A percentile compares a stretch with the other conserved stretches of the same genome.
Evolutionary conservation across 2,888 invertebrate species (phyloP).

Genomic region (Danaus chrysippus): DNA sequence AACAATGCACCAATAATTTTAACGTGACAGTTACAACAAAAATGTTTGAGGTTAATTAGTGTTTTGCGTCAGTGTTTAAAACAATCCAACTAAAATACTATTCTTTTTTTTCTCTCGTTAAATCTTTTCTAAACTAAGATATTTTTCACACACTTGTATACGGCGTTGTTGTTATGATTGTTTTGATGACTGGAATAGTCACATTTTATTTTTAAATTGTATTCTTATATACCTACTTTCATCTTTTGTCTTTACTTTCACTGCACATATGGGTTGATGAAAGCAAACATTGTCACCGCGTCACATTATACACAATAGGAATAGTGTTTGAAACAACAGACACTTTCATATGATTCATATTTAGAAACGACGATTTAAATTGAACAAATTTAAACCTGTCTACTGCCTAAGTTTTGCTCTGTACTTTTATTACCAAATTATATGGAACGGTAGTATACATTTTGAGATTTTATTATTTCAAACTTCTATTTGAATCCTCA

Average conservation of each 20-base stretch:
- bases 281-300: conserved; percentile 56
- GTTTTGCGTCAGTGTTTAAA: too few species aligned
- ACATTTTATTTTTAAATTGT: conserved; percentile 4
- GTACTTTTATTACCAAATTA: too few species aligned
- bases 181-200: background rate
- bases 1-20: background rate
- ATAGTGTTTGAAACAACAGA: conserved; percentile 40
- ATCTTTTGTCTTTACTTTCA: conserved; percentile 52
- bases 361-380: background rate
- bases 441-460: too few species aligned
- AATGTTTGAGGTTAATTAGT: too few species aligned
- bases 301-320: conserved; percentile 61
- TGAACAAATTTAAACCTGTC: too few species aligned
- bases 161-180: too few species aligned
- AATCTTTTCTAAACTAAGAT: too few species aligned
- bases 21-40: background rate
- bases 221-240: conserved; percentile 27
- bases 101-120: background rate
- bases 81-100: conserved; percentile 1
- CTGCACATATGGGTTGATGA: conserved; percentile 58
- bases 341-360: conserved; percentile 26
- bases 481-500: too few species aligned
- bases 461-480: too few species aligned
- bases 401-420: too few species aligned
- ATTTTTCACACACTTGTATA: too few species aligned